Conservation (phyloP, 2,888 invertebrate genomes). For the Eupithecia abbreviata region DNA sequence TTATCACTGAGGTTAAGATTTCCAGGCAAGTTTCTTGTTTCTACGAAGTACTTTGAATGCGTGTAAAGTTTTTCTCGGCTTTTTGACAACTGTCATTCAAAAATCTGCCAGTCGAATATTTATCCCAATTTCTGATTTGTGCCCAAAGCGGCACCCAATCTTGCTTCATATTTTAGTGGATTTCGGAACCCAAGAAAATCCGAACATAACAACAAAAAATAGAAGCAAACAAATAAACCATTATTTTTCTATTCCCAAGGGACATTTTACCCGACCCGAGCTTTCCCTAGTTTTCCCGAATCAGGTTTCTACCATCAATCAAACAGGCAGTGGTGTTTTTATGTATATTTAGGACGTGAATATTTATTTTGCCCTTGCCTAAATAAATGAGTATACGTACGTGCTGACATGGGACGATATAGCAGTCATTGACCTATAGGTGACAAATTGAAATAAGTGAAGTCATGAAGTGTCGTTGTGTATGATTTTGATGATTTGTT, state of each 20-base stretch:
- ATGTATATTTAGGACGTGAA: constrained; percentile 11
- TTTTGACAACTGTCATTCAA: background rate
- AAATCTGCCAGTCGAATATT: background rate
- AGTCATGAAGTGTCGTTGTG: background rate
- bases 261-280: background rate
- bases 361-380: background rate
- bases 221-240: background rate
- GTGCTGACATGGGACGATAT: constrained; percentile 4
- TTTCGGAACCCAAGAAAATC: background rate
- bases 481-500: background rate
- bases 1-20: background rate
- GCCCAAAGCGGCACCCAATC: background rate
- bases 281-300: background rate
- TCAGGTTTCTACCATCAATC: constrained; percentile 10
- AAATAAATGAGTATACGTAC: constrained; percentile 5
- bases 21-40: too few species aligned
- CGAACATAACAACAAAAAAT: background rate
- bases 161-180: background rate
- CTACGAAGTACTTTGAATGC: too few species aligned
- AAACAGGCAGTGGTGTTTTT: background rate
- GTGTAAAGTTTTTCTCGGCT: too few species aligned
- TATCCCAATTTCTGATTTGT: background rate
- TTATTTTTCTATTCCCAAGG: background rate
- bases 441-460: constrained; percentile 1
- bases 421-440: background rate